Evolutionary conservation across 2,797 vertebrate genomes (phyloP), one percentile per base, ranked within the genome.

Genomic region (Coendou prehensilis): DNA sequence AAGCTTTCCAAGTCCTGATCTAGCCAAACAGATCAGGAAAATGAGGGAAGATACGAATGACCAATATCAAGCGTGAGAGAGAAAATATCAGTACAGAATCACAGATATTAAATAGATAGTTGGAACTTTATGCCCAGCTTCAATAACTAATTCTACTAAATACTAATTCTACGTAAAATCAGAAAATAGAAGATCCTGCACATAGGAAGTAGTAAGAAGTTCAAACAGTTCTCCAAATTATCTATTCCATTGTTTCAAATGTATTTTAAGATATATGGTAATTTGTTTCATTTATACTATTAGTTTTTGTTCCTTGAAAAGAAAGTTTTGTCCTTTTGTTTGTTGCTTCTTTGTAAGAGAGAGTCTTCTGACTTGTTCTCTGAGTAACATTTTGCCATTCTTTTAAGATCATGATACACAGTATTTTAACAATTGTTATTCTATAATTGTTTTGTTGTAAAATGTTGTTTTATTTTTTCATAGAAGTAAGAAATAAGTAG

Each of bases 131-230:
- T 67, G 17, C 33, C n/a, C 26, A 69, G 26, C 30, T 93, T 84
- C 64, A 87, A 26, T 45, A 84, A 37, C 54, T 83, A 91, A 87
- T 87, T 87, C 47, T 73, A 71, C 10, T 80, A 89, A 69, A 93
- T 10, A 67, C 3, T 41, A 47, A 88, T 73, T 83, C 20, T 56
- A 83, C 56, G 71, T 41, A 82, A 88, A 69, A 14, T 33, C 26
- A 87, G 5, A 75, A 94, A 92, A 79, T 41, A 94, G 22, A 88
- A 88, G 2, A 67, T n/a, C 30, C 30, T 30, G n/a, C 33, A 67
- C 33, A 33, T 67, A 67, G 11, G n/a, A 37, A 69, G n/a, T 22
- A 15, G 15, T 37, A n/a, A 69, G n/a, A 69, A 37, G n/a, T 69
- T 18, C 9, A 69, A 37, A 37, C 8, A 37, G 18, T 20, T 69